A percentile compares a stretch with the other conserved stretches of the same genome.
Evolutionary conservation across 2,888 invertebrate genomes (phyloP).

Genomic region (Phyllotreta striolata): DNA sequence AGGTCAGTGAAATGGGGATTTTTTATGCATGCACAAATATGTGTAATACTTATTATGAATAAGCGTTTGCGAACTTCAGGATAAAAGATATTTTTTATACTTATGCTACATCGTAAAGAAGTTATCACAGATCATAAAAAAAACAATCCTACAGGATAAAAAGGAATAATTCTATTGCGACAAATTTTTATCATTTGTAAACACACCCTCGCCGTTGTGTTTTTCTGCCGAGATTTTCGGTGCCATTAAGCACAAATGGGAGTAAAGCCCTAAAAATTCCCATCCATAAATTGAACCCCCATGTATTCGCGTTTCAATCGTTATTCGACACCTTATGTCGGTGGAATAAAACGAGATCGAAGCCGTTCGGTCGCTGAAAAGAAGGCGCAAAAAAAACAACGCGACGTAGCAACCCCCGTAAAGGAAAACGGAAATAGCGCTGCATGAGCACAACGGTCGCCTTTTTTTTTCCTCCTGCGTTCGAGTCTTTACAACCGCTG

Average conservation of each 20-base stretch:
- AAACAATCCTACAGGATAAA: not conserved
- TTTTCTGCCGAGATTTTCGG: conserved; percentile 14
- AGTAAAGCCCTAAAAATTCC: conserved; percentile 14
- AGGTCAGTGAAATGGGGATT: no score
- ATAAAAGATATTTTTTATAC: no score
- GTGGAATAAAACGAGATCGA: conserved; percentile 17
- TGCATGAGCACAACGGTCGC: conserved; percentile 6
- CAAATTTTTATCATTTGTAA: conserved; percentile 6
- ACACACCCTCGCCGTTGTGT: conserved; percentile 1
- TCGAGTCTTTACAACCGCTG: conserved; percentile 1
- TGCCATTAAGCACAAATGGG: conserved; percentile 15
- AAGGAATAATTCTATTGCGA: not conserved
- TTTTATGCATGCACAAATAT: no score
- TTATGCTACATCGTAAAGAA: no score
- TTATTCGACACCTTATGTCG: conserved; percentile 20
- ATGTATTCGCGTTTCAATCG: conserved; percentile 19
- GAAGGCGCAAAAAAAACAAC: not conserved
- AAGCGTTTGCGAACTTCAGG: no score
- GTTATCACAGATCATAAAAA: no score
- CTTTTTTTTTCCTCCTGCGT: conserved; percentile 5
- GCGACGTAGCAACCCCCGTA: conserved; percentile 15
- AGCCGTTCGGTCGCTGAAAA: conserved; percentile 3
- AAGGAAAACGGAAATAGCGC: conserved; percentile 14
- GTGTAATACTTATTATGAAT: no score
- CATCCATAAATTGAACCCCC: conserved; percentile 11